Evolutionary conservation across 2,797 vertebrate genomes (phyloP), one percentile per base, ranked within the genome.

Genomic region (Moxostoma hubbsi): DNA sequence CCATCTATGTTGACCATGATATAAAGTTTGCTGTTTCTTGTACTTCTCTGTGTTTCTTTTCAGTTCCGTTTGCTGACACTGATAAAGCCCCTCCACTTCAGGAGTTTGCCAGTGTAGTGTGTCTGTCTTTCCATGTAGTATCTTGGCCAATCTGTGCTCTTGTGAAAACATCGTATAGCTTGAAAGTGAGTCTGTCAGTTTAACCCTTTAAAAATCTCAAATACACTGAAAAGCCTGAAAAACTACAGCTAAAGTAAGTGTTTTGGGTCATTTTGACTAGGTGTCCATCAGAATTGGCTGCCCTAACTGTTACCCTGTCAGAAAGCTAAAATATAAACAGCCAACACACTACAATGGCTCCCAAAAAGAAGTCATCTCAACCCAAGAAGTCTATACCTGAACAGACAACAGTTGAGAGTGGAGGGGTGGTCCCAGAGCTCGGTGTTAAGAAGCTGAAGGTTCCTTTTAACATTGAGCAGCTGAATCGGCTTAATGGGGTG

Each of bases 341-440:
- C 53, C 15, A 1, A 50, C 67, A 24, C 66, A 10, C 71, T 12
- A 58, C 16, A 0, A 90, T 96, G 95, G 92, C 94, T 47, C 94
- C 95, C 45, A 95, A 95, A 82, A 96, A 93, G 91, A 96, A 94
- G 91, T 81, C 82, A 45, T 47, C 89, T 5, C 93, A 91, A 7
- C 91, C 90, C 50, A 93, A 90, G 86, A 95, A 95, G 81, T 69
- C 82, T 0, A 79, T 61, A 9, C 43, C 79, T 68, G 90, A 89
- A 70, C 50, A 66, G 57, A 16, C 82, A 2, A 74, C 66, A 84
- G 85, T 86, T 0, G 70, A 92, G 5, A 92, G 88, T 0, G 90
- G 46, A 5, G 77, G 92, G 82, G 87, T 93, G 83, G 92, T 92
- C 57, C 85, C 94, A 82, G 94, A 94, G 65, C 71, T 86, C 6